Evolutionary conservation across 2,797 vertebrate genomes (phyloP).

Genomic region (Manis javanica): DNA sequence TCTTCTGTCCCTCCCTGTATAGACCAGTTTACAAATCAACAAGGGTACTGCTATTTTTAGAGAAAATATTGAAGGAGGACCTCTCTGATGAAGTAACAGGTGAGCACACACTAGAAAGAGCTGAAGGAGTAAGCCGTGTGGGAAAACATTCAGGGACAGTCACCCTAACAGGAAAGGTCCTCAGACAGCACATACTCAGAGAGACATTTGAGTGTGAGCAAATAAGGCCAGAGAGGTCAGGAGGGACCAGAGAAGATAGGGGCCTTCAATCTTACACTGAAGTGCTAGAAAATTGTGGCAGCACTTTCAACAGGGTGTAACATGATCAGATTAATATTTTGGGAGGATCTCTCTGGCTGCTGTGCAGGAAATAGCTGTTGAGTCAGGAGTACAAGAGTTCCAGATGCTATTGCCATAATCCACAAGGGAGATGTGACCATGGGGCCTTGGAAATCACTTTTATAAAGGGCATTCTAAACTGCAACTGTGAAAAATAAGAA

Average conservation of each 20-base stretch:
- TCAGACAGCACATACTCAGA: neutral
- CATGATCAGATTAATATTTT: slow-evolving; percentile 63
- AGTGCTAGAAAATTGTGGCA: slow-evolving; percentile 38
- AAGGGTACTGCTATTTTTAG: neutral
- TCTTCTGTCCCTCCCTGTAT: neutral
- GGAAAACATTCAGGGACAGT: neutral
- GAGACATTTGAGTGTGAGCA: neutral
- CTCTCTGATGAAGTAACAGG: neutral
- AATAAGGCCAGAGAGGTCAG: neutral
- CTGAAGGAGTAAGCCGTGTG: neutral
- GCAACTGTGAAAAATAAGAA: neutral
- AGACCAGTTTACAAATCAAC: neutral
- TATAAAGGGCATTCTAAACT: neutral
- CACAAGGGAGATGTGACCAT: neutral
- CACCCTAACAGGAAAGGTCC: neutral
- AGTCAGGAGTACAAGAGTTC: neutral
- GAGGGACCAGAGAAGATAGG: neutral
- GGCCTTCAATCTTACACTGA: slow-evolving; percentile 16
- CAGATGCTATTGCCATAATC: neutral
- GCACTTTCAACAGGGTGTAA: slow-evolving; percentile 42
- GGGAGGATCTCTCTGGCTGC: slow-evolving; percentile 41
- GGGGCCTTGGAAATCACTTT: slow-evolving; percentile 11
- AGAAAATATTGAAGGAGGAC: neutral
- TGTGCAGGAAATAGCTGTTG: slow-evolving; percentile 40
- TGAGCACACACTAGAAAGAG: neutral